Evolutionary conservation across 2,888 invertebrate genomes (phyloP), one percentile per base, ranked within the genome.

Genomic region (Philonicus albiceps): DNA sequence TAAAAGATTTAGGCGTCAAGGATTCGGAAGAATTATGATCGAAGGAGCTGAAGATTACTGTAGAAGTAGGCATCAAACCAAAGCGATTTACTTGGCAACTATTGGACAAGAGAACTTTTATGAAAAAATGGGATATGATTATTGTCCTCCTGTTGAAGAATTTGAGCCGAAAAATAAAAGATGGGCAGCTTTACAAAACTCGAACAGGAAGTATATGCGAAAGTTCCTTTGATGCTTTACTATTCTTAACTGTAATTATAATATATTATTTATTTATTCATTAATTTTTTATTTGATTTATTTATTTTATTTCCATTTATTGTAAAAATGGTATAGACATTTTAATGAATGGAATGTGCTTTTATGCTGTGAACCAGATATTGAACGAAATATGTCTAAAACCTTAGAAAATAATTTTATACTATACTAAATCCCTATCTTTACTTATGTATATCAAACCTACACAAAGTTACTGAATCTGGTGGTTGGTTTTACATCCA

Each of bases 21-120:
- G 96, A 89, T 93, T 96, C 88, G 97, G 97, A 30, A 95, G 95
- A 89, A 93, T 94, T 90, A 93, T 97, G 72, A 95, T 97, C 95
- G 93, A 92, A 87, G 94, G 95, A 90, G 94, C 95, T 6, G 97
- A 97, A 93, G 94, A 95, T 88, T 96, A 96, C 91, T 95, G 95
- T 90, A 94, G 93, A 88, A 92, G 93, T 87, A 93, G 93, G 88
- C 93, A 95, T 88, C 93, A 94, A 87, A 93, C 96, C 88, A 93
- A 94, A 90, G 94, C 93, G 90, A 92, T 96, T 88, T 96, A 95
- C 91, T 92, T 96, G 88, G 94, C 95, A 64, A 96, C 96, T 34
- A 94, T 95, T 90, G 96, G 96, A 31, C 96, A 96, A 91, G 96
- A 96, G 90, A 93, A 93, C 64, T 96, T 96, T 92, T 96, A 96